A percentile compares a stretch with the other conserved stretches of the same genome.
Conservation (phyloP, 2,888 invertebrate genomes). For the Drosophila borealis region DNA sequence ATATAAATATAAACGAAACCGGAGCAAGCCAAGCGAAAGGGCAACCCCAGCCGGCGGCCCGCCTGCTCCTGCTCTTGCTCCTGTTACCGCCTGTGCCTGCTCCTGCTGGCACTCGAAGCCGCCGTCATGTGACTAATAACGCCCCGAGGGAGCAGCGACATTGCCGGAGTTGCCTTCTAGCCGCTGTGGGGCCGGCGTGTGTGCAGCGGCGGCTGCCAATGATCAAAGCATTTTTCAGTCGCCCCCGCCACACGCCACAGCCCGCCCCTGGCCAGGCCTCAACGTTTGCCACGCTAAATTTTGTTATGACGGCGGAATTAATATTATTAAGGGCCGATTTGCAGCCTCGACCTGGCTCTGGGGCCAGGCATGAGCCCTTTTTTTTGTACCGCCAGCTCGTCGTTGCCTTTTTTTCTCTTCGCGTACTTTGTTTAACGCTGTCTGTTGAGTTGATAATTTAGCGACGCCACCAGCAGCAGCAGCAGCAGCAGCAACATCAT, state of each 20-base stretch:
- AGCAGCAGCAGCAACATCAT: conserved; percentile 33
- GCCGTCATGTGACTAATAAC: conserved; percentile 82
- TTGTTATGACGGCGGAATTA: conserved; percentile 80
- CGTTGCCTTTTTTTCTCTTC: conserved; percentile 10
- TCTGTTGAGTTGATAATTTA: conserved; percentile 74
- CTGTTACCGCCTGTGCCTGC: conserved; percentile 4
- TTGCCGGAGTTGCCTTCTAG: conserved; percentile 18
- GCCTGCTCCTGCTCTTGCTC: conserved; percentile 16
- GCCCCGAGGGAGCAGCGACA: conserved; percentile 73
- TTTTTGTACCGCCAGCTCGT: conserved; percentile 12
- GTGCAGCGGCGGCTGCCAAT: conserved; percentile 60
- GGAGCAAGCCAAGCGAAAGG: conserved; percentile 56
- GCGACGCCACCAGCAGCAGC: conserved; percentile 58
- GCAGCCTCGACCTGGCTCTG: conserved; percentile 41
- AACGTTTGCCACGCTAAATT: conserved; percentile 54
- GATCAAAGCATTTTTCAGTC: conserved; percentile 72
- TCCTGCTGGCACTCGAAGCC: conserved; percentile 32
- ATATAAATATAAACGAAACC: conserved; percentile 40
- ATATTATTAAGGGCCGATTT: conserved; percentile 79
- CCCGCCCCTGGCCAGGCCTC: background rate
- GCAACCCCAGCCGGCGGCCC: conserved; percentile 29
- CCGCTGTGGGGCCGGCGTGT: conserved; percentile 19
- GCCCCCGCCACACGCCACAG: conserved; percentile 1
- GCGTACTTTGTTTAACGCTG: conserved; percentile 12
- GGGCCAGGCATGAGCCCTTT: conserved; percentile 24